Conservation (phyloP, 2,888 invertebrate genomes). For the Rhagonycha fulva region DNA sequence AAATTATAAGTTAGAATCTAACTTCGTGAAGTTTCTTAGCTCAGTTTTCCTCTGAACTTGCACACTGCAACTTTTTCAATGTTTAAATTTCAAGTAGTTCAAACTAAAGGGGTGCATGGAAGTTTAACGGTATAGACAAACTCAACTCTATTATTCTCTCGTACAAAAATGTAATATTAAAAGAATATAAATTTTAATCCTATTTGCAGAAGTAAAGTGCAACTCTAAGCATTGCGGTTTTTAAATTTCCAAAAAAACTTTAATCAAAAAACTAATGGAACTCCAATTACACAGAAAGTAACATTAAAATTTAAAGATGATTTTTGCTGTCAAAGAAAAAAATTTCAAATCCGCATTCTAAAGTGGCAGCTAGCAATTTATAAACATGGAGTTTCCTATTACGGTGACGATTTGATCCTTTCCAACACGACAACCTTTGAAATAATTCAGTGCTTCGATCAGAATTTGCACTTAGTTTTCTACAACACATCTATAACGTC, state of each 20-base stretch:
- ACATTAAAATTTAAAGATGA: neutral
- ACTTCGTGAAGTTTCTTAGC: neutral
- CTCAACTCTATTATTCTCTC: neutral
- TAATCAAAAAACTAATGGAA: neutral
- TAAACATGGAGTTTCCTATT: constrained; percentile 14
- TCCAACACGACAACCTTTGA: constrained; percentile 15
- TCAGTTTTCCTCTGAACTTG: neutral
- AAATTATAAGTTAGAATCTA: neutral
- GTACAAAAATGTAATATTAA: neutral
- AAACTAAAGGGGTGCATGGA: no score
- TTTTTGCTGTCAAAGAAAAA: neutral
- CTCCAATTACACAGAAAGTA: neutral
- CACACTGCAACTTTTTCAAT: neutral
- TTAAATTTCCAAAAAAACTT: neutral
- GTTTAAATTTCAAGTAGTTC: neutral
- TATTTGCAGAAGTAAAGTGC: neutral
- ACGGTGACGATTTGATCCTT: constrained; percentile 20
- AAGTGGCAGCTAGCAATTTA: constrained; percentile 13
- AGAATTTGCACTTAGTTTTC: constrained; percentile 16
- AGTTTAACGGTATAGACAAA: neutral
- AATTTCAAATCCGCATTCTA: neutral
- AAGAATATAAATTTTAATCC: neutral
- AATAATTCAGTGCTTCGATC: constrained; percentile 21
- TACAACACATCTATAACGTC: neutral
- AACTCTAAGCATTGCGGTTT: neutral